These are phyloP conservation scores for Prolemur simus DNA, from an alignment of 2,113 vertebrate genomes.

Conservation along the genomic window DNA sequence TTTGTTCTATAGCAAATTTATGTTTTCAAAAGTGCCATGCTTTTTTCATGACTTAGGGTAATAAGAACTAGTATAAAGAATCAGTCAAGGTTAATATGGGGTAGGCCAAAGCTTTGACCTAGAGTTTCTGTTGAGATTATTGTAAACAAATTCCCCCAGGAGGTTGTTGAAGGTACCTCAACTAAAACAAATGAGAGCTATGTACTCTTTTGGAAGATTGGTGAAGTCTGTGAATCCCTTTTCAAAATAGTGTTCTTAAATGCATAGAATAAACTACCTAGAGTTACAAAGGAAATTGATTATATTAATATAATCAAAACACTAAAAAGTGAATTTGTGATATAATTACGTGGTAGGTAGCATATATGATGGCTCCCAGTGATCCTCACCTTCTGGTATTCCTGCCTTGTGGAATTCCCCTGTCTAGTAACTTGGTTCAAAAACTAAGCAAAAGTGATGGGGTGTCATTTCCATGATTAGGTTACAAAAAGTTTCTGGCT, in stretches of 20 bases:
- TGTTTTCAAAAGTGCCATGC: background rate
- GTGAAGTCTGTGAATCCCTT: background rate
- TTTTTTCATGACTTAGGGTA: background rate
- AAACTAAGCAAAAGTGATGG: background rate
- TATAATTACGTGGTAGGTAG: background rate
- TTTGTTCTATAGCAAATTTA: background rate
- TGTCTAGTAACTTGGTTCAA: background rate
- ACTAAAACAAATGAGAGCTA: background rate
- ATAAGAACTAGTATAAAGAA: background rate
- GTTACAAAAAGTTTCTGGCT: background rate
- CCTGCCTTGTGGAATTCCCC: background rate
- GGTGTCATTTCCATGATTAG: background rate
- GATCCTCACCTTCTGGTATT: background rate
- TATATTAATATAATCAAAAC: slow-evolving; percentile 6
- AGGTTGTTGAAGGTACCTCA: background rate
- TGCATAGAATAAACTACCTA: background rate
- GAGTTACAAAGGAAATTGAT: background rate
- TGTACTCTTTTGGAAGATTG: background rate
- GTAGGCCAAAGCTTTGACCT: background rate
- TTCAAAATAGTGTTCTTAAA: background rate
- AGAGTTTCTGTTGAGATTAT: background rate
- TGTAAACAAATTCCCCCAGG: background rate
- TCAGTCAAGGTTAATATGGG: background rate
- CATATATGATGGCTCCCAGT: background rate
- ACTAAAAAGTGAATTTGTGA: background rate